Percentiles rank a stretch among this genome's conserved stretches.
These are phyloP conservation scores for Hirtodrosophila duncani DNA, from an alignment of 2,888 invertebrate species.

Conservation along the genomic window DNA sequence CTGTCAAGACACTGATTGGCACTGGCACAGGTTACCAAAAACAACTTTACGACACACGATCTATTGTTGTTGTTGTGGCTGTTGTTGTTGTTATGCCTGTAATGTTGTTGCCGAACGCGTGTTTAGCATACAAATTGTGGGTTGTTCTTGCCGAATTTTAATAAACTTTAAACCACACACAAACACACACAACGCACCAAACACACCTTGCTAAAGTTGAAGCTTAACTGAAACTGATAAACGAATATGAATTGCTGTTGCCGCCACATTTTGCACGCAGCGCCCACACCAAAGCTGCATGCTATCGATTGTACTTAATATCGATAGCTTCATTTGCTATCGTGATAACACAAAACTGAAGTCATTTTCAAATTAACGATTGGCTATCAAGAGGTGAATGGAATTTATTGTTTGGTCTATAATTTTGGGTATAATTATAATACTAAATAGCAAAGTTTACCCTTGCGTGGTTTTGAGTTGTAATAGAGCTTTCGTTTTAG, in stretches of 20 bases:
- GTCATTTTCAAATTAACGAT: too few relatives aligned
- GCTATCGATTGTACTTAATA: too few relatives aligned
- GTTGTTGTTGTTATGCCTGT: constrained; percentile 19
- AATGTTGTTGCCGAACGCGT: constrained; percentile 41
- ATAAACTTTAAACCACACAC: neutral
- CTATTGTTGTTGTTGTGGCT: constrained; percentile 11
- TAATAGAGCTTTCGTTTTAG: too few relatives aligned
- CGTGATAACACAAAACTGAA: too few relatives aligned
- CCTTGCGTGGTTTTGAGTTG: too few relatives aligned
- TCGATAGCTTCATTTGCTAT: too few relatives aligned
- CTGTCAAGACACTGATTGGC: constrained; percentile 12
- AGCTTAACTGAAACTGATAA: constrained; percentile 49
- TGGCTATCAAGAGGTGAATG: too few relatives aligned
- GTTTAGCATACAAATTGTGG: constrained; percentile 41
- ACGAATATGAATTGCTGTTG: constrained; percentile 47
- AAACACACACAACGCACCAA: constrained; percentile 15
- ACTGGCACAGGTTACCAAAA: constrained; percentile 24
- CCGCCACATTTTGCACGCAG: constrained; percentile 57
- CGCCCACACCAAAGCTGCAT: constrained; percentile 10
- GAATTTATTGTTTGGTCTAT: too few relatives aligned
- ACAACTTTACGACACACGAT: constrained; percentile 33
- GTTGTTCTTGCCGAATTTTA: constrained; percentile 42
- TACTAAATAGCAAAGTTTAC: too few relatives aligned
- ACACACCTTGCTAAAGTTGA: constrained; percentile 60
- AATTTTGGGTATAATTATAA: too few relatives aligned